Evolutionary conservation across 2,888 invertebrate genomes (phyloP).

Genomic region (Phyllotreta cruciferae): DNA sequence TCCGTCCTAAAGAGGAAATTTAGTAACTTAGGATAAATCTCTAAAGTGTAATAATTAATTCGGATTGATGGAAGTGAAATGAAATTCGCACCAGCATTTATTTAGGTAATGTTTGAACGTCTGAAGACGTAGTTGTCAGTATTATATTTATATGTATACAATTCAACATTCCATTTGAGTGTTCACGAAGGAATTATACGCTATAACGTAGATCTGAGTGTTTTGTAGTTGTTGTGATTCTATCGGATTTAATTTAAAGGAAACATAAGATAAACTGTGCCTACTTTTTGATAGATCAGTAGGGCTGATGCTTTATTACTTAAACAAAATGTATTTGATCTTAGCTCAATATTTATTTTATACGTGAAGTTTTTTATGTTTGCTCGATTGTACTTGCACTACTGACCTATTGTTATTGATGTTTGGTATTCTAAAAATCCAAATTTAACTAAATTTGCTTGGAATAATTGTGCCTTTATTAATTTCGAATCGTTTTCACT

Average conservation of each 20-base stretch:
- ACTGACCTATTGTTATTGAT: no score
- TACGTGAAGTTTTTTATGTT: no score
- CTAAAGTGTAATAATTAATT: slow-evolving; percentile 5
- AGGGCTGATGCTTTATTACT: neutral
- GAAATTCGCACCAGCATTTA: slow-evolving; percentile 9
- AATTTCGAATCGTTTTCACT: no score
- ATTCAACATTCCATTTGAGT: slow-evolving; percentile 27
- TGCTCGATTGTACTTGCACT: no score
- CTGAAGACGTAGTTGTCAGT: slow-evolving; percentile 22
- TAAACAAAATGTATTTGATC: no score
- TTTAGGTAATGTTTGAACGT: slow-evolving; percentile 4
- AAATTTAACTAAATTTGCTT: neutral
- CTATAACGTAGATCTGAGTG: neutral
- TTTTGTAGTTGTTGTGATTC: neutral
- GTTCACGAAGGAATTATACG: slow-evolving; percentile 19
- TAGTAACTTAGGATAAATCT: no score
- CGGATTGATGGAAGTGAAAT: neutral
- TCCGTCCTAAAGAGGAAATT: no score
- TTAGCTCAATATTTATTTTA: no score
- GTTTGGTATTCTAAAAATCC: neutral
- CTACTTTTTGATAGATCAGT: slow-evolving; percentile 3
- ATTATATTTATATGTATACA: slow-evolving; percentile 27
- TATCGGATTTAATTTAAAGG: slow-evolving; percentile 4
- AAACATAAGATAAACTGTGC: slow-evolving; percentile 13
- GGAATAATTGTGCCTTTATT: no score